phyloP scores from a whole-genome alignment of 1,140 invertebrate species.

The Rhagoletis pomonella region DNA sequence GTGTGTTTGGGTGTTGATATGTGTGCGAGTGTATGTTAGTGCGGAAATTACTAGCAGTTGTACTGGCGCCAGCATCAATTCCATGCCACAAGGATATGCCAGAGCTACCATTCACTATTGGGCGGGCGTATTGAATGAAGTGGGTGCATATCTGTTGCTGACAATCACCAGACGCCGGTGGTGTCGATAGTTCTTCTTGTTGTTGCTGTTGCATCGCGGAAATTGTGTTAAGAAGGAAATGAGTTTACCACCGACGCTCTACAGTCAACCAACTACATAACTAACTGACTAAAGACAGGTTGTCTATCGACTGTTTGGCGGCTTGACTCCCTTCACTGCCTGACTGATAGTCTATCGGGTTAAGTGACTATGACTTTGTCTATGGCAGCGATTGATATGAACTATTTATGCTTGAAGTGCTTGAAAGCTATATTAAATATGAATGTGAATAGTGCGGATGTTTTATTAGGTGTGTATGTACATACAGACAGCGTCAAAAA shows the following conservation, averaged over 20 bases:
- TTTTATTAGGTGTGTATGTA: not conserved
- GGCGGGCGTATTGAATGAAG: not conserved
- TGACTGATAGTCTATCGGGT: not conserved
- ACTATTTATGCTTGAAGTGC: constrained; percentile 28
- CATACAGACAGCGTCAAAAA: not conserved
- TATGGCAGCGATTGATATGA: constrained; percentile 26
- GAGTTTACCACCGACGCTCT: not conserved
- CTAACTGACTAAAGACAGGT: not conserved
- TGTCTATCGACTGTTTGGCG: not conserved
- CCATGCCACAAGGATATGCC: too few species aligned
- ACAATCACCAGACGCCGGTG: not conserved
- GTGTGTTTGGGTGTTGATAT: too few species aligned
- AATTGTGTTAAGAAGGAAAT: constrained; percentile 43
- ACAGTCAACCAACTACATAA: not conserved
- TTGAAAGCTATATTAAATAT: constrained; percentile 49
- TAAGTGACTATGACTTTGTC: not conserved
- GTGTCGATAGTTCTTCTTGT: too few species aligned
- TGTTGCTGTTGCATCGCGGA: constrained; percentile 11
- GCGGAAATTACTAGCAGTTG: constrained; percentile 24
- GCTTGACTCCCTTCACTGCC: not conserved
- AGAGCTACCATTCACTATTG: too few species aligned
- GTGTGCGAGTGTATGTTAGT: not conserved
- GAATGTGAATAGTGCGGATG: constrained; percentile 3
- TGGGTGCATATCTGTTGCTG: not conserved
- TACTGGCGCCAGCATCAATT: not conserved